Evolutionary conservation across 2,888 invertebrate species (phyloP).

Genomic region (Drosophila recens): DNA sequence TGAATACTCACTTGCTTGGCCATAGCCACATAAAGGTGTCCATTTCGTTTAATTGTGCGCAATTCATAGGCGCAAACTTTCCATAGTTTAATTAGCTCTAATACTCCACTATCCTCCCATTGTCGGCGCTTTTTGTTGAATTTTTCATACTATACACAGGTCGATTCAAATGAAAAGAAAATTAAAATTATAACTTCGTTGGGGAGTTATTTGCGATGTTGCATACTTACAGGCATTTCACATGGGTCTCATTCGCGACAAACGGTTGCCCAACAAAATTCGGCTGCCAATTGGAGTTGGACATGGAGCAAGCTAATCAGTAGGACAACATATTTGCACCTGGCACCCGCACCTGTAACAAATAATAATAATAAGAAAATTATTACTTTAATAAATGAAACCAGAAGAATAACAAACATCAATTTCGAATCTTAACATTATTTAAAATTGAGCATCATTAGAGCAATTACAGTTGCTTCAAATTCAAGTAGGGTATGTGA

Average conservation of each 20-base stretch:
- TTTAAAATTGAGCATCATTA: neutral
- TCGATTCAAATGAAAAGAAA: neutral
- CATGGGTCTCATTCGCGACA: constrained; percentile 83
- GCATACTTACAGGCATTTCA: constrained; percentile 83
- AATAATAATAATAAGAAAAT: neutral
- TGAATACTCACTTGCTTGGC: constrained; percentile 77
- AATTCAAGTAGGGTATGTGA: neutral
- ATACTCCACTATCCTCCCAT: constrained; percentile 85
- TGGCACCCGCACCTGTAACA: constrained; percentile 48
- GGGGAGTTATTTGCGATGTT: neutral
- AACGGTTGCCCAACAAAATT: constrained; percentile 78
- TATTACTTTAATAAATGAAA: neutral
- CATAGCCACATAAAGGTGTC: constrained; percentile 85
- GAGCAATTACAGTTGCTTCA: too few species aligned
- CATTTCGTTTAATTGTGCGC: constrained; percentile 85
- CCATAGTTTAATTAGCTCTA: constrained; percentile 85
- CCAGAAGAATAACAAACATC: neutral
- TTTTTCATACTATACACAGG: constrained; percentile 81
- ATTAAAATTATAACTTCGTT: neutral
- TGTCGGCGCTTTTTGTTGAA: constrained; percentile 85
- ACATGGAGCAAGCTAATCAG: constrained; percentile 71
- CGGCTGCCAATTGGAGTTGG: constrained; percentile 64
- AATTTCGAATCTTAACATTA: neutral
- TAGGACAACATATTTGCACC: constrained; percentile 55
- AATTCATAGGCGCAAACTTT: constrained; percentile 85